Base-by-base conservation (phyloP, 2,113 vertebrate genomes). In the Phycodurus eques region DNA sequence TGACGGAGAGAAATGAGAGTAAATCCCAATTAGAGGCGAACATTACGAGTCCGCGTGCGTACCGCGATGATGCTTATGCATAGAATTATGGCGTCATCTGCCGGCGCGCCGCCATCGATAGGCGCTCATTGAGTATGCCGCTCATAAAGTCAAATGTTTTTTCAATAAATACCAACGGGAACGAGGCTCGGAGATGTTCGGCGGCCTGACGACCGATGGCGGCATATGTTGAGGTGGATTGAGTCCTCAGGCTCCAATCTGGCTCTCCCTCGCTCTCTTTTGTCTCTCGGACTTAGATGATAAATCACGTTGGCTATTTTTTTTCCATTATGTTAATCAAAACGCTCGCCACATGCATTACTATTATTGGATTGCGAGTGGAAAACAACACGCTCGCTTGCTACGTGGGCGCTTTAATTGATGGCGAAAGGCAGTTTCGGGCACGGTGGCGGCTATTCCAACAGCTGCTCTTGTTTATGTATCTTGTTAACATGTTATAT, bases 211-310 rank as follows among this genome's bases (percentile, higher is more conserved):
- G 71, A 80, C 85, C 87, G 83, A 90, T 72, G 81, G 88, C 77
- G 88, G 83, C 91, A 92, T 92, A 92, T 92, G 90, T 85, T 86
- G 90, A 92, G 92, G 92, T 93, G 89, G 91, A 91, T 92, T 88
- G 90, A 90, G 90, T 93, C 92, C 92, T 92, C 86, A n/a, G 91
- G 92, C 92, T 89, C 85, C 90, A 92, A 92, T 92, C 90, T 92
- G 91, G 85, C 83, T 85, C 79, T 80, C 85, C 88, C 86, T 89
- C 43, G 10, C 33, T 11, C 35, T 20, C 33, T 44, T 60, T 60
- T 60, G 57, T 33, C 87, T 86, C 84, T 91, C 86, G 86, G 90
- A 91, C 88, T 88, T 89, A 85, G 83, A 92, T 90, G 90, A 93
- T 91, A 90, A 92, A 93, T 93, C 85, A 89, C 68, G 80, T 79